Base-by-base conservation (phyloP, 2,113 vertebrate genomes). In the Gobiocypris rarus region DNA sequence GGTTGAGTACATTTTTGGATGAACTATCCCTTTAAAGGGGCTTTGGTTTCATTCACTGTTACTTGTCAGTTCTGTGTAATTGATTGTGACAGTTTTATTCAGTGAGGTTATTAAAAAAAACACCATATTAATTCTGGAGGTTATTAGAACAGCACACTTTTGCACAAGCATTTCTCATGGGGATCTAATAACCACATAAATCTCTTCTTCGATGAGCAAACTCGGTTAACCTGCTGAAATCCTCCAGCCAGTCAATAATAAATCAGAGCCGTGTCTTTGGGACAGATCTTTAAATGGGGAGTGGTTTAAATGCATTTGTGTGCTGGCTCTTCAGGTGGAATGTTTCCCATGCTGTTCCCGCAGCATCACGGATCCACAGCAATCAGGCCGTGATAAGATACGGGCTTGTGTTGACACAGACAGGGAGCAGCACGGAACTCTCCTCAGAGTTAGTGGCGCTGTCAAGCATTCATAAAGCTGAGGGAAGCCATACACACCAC, bases 341-440 rank as follows among this genome's bases (percentile, higher is more conserved):
- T 83, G 80, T 89, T 94, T 94, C 93, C 91, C 93, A 92, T 88
- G 82, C 59, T 87, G 84, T 83, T 58, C 75, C 73, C 43, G 56
- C 81, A 89, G 43, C 77, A 89, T 93, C 89, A 91, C 91, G 90
- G 93, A 94, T 92, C 90, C 88, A 28, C 84, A 87, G 86, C 86
- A 93, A 92, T 93, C 89, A 88, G 87, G 86, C 65, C 22, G 63
- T 90, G 94, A 93, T 94, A 94, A 94, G 91, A 81, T 75, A 86
- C 71, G 70, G 8, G 82, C 73, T 80, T 84, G 71, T 94, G 92
- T 94, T 93, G 93, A 92, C 91, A 90, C 85, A 93, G 91, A 89
- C 87, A 70, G 86, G 93, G 93, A 93, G 92, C 92, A 93, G 90
- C 92, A 92, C 91, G 90, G 92, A 93, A 91, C 93, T 93, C 87